Percentiles rank a stretch among this genome's conserved stretches.
phyloP scores from a whole-genome alignment of 2,888 invertebrate genomes.

The Ferdinandea cuprea region DNA sequence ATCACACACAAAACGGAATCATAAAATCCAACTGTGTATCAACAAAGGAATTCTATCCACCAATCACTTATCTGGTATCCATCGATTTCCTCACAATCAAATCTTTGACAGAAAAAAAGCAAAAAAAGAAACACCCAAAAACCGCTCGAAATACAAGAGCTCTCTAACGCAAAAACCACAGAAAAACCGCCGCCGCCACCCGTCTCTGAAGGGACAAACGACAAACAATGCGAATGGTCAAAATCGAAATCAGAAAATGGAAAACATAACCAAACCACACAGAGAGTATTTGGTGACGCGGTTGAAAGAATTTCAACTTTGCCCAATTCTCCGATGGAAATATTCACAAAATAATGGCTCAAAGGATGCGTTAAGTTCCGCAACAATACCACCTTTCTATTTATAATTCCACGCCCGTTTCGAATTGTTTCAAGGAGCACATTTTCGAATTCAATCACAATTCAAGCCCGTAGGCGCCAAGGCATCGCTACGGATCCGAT shows the following conservation, averaged over 20 bases:
- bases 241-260: conserved; percentile 17
- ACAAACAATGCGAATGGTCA: conserved; percentile 17
- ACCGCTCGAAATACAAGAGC: neutral
- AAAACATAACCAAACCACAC: conserved; percentile 34
- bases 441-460: conserved; percentile 28
- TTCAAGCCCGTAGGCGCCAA: neutral
- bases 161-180: conserved; percentile 13
- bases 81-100: conserved; percentile 37
- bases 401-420: conserved; percentile 12
- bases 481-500: neutral
- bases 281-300: too few relatives aligned
- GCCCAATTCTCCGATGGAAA: conserved; percentile 3
- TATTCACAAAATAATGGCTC: neutral
- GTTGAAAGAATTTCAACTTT: neutral
- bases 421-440: conserved; percentile 19
- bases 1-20: conserved; percentile 53
- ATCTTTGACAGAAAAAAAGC: conserved; percentile 29
- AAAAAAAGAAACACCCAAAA: neutral
- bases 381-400: conserved; percentile 9
- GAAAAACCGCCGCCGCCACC: conserved; percentile 21
- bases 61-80: conserved; percentile 45
- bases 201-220: conserved; percentile 19
- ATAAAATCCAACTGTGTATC: conserved; percentile 51
- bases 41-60: conserved; percentile 63
- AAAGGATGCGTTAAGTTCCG: conserved; percentile 15